Conservation (phyloP, 2,113 vertebrate genomes). For the Gallinago media region DNA sequence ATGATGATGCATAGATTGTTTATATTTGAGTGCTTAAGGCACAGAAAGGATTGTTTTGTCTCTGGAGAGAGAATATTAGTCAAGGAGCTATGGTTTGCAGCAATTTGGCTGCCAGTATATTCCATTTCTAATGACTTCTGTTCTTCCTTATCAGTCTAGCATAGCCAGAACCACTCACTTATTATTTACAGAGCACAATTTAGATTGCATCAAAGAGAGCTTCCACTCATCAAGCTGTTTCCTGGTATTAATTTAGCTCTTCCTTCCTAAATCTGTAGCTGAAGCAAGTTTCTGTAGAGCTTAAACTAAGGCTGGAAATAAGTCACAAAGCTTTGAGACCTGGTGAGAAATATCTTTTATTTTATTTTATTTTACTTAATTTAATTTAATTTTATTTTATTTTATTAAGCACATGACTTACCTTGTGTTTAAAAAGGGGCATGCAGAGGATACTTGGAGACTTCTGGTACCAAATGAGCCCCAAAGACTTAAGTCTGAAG, state of each 20-base stretch:
- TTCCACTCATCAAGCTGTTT: slow-evolving; percentile 63
- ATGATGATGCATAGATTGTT: background rate
- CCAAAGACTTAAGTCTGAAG: background rate
- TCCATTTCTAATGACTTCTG: slow-evolving; percentile 39
- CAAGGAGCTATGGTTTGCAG: background rate
- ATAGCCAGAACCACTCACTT: slow-evolving; percentile 5
- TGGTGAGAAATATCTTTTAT: background rate
- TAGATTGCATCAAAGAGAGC: slow-evolving; percentile 3
- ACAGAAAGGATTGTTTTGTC: background rate
- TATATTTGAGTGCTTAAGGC: background rate
- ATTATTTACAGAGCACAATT: slow-evolving; percentile 38
- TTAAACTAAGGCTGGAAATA: background rate
- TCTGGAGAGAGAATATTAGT: background rate
- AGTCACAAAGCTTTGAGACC: background rate
- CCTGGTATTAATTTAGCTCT: slow-evolving; percentile 60
- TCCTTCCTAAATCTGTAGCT: slow-evolving; percentile 48
- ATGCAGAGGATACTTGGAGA: background rate
- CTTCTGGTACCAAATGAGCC: background rate
- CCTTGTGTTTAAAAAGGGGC: background rate
- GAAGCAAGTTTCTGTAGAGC: background rate
- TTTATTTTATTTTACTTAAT: background rate
- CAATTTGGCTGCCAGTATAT: slow-evolving; percentile 14
- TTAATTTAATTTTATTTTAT: background rate
- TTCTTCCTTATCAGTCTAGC: slow-evolving; percentile 41
- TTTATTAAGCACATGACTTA: background rate